Evolutionary conservation across 2,797 vertebrate genomes (phyloP), one percentile per base, ranked within the genome.

Genomic region (Acanthis flammea): DNA sequence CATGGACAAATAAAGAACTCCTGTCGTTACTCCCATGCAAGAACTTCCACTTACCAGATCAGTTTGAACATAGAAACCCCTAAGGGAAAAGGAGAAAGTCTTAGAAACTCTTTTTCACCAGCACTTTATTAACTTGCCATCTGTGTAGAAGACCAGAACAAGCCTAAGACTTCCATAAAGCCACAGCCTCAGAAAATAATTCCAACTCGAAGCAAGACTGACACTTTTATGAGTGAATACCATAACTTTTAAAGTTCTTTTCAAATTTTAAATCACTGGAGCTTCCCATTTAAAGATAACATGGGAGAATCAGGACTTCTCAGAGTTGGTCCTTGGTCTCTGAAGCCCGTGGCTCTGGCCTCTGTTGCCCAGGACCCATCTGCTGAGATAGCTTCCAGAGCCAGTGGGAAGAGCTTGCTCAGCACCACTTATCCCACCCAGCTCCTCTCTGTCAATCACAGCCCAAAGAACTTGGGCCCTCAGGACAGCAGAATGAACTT

Each of bases 361-460:
- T 4, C 17, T 61, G 24, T 4, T 72, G 11, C 30, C 50, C 31
- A n/a, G 77, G 63, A 9, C 4, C 6, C 45, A 27, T 23, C 48
- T 42, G 15, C 18, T 65, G 45, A 39, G 18, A 6, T 12, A n/a
- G 10, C 19, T 81, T 70, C 58, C 33, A 41, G n/a, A 72, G 33
- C 12, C 3, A 0, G 24, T 3, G 14, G 33, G 19, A 17, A 74
- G 12, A 71, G 6, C 13, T n/a, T 83, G 28, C 35, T 3, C 3
- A 7, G 42, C 2, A 3, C 17, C 48, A 6, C 1, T 11, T 7
- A 13, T 33, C 6, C 27, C 12, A 42, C 7, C 5, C 74, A 66
- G 18, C 33, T 0, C 1, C 54, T 28, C 5, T 61, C 14, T 61
- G 58, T 22, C 28, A 41, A 41, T 41, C 39, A 31, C 28, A 61